Evolutionary conservation across 2,888 invertebrate species (phyloP).

Genomic region (Netelia virgata): DNA sequence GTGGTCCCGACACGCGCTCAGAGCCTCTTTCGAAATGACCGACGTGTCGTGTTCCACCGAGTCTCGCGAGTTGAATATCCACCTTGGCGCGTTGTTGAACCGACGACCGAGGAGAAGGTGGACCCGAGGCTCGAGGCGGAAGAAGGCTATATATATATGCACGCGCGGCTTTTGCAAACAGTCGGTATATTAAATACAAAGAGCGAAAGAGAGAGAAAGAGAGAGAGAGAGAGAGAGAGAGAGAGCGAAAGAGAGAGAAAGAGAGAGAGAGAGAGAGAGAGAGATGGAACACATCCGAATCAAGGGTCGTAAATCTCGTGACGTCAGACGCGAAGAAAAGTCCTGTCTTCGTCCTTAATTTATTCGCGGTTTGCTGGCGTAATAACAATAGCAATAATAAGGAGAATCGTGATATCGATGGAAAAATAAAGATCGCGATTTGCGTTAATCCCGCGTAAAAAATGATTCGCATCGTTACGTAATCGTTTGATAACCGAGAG

Average conservation of each 20-base stretch:
- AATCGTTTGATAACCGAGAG: too few species aligned
- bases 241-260: neutral
- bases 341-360: constrained; percentile 43
- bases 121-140: constrained; percentile 36
- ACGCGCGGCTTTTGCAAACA: constrained; percentile 10
- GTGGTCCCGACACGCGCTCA: constrained; percentile 69
- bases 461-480: too few species aligned
- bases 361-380: constrained; percentile 16
- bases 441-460: too few species aligned
- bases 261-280: neutral
- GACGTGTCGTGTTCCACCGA: constrained; percentile 76
- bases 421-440: neutral
- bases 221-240: neutral
- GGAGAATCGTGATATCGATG: neutral
- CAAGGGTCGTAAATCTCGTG: constrained; percentile 50
- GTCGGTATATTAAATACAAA: constrained; percentile 28
- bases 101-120: constrained; percentile 13
- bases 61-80: constrained; percentile 60
- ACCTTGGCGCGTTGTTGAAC: constrained; percentile 24
- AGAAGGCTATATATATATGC: neutral
- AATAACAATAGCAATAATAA: constrained; percentile 4
- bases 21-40: constrained; percentile 79
- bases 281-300: constrained; percentile 43
- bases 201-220: neutral
- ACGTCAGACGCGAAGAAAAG: constrained; percentile 34